Conservation (phyloP, 92 coral and sea anemone genomes). For the Phenganax stokvisi region DNA sequence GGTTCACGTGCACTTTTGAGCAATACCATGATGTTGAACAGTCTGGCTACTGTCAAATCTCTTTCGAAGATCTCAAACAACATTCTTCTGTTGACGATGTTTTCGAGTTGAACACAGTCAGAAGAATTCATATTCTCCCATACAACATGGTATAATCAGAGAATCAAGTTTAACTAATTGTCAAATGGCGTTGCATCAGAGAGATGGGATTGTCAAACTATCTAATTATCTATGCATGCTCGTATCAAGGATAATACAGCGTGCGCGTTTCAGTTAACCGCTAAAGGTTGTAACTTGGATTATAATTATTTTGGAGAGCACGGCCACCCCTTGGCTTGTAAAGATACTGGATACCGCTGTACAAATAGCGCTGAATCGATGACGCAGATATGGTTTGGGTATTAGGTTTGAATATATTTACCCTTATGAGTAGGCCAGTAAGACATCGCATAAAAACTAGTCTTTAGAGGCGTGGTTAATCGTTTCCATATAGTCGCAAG, state of each 20-base stretch:
- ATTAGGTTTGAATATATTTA: neutral
- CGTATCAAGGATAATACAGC: too few relatives aligned
- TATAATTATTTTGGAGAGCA: neutral
- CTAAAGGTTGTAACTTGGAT: neutral
- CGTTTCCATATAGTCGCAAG: too few relatives aligned
- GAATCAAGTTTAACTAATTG: neutral
- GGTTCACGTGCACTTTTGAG: neutral
- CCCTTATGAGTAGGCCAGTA: too few relatives aligned
- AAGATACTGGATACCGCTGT: neutral
- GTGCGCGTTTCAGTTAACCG: neutral
- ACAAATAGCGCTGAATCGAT: neutral
- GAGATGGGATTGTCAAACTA: neutral
- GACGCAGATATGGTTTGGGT: constrained; percentile 10
- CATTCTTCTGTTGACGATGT: neutral
- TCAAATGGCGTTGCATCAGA: neutral
- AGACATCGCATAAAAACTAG: too few relatives aligned
- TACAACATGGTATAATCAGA: neutral
- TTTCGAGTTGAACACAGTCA: neutral
- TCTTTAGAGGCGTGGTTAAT: too few relatives aligned
- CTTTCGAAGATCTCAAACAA: neutral
- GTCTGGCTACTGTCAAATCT: neutral
- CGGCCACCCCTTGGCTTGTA: neutral
- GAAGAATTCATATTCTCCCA: neutral
- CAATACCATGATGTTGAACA: neutral
- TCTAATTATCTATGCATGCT: neutral